Evolutionary conservation across 2,888 invertebrate genomes (phyloP).

Genomic region (Eutolmus rufibarbis): DNA sequence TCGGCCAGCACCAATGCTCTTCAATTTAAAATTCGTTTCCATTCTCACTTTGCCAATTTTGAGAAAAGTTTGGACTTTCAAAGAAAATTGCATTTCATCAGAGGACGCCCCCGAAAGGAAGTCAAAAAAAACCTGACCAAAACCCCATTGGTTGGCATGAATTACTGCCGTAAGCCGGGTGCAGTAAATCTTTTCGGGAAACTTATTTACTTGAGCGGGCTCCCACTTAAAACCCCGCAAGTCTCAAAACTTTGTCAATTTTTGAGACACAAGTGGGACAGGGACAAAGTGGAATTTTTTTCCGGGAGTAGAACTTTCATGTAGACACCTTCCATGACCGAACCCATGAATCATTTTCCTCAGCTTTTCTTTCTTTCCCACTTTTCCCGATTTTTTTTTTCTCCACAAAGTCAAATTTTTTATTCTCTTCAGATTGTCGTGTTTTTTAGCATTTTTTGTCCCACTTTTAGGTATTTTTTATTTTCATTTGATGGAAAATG

Average conservation of each 20-base stretch:
- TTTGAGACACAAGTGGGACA: neutral
- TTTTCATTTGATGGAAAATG: neutral
- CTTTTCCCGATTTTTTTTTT: neutral
- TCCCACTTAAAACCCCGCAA: conserved; percentile 15
- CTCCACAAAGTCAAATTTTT: neutral
- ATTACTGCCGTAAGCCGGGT: neutral
- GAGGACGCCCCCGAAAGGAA: neutral
- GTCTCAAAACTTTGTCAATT: conserved; percentile 33
- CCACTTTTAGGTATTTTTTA: neutral
- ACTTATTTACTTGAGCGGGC: neutral
- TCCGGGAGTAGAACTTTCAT: neutral
- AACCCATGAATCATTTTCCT: neutral
- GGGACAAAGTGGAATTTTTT: neutral
- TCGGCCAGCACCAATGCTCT: neutral
- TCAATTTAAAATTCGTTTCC: neutral
- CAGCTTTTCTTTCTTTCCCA: neutral
- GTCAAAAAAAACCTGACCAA: neutral
- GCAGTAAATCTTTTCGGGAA: neutral
- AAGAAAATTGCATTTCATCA: neutral
- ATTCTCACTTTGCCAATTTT: neutral
- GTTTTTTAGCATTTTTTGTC: neutral
- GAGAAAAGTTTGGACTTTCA: neutral
- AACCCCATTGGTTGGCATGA: neutral
- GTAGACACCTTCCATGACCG: neutral
- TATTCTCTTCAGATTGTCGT: neutral